Evolutionary conservation across 2,113 vertebrate species (phyloP).

Genomic region (Hemiprocne comata): DNA sequence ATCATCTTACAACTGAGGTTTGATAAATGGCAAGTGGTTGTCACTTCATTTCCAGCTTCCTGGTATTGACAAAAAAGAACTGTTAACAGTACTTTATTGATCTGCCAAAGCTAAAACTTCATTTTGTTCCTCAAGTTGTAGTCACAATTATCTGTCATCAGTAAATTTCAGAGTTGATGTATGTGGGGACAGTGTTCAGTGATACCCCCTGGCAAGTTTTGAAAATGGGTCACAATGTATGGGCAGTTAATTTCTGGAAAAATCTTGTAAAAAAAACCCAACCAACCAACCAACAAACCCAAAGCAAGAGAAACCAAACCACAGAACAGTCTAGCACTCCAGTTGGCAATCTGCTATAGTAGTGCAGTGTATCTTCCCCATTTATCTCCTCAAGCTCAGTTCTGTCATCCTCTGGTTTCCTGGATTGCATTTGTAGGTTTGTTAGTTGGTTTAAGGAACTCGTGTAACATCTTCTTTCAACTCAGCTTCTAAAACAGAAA

Average conservation of each 20-base stretch:
- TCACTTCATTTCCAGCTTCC: background rate
- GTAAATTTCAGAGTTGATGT: background rate
- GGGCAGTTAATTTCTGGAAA: background rate
- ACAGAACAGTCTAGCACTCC: background rate
- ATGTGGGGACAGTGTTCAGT: background rate
- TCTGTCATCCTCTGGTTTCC: background rate
- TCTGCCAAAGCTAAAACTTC: background rate
- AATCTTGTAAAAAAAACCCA: background rate
- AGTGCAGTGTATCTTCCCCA: background rate
- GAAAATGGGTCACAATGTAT: background rate
- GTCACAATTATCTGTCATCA: background rate
- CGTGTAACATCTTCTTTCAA: background rate
- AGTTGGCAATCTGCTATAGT: background rate
- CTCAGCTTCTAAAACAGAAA: background rate
- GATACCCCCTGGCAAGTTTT: background rate
- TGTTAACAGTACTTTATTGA: background rate
- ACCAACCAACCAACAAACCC: too few species aligned
- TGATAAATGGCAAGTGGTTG: background rate
- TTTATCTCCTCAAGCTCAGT: background rate
- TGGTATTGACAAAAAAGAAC: background rate
- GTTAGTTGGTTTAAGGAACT: background rate
- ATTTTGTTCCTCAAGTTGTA: background rate
- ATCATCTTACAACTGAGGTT: background rate
- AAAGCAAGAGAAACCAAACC: background rate
- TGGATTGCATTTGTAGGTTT: background rate